Evolutionary conservation across 2,888 invertebrate species (phyloP), one percentile per base, ranked within the genome.

Genomic region (Flexamia atlantica): DNA sequence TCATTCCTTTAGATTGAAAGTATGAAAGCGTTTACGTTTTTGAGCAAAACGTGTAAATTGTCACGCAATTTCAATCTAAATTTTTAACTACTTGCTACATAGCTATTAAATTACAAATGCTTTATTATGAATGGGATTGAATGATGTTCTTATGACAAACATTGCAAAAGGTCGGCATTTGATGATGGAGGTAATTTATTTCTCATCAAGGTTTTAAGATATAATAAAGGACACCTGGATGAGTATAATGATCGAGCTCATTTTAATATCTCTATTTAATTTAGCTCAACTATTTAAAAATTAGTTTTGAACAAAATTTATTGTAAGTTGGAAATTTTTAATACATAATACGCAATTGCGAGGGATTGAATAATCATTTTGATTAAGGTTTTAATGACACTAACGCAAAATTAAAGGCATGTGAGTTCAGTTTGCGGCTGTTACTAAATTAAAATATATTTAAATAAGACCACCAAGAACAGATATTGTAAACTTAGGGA

Each of bases 151-250:
- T 5, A 40, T 40, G 40, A 12, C 40, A 12, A 40, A 40, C 5
- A 40, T 40, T 9, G 40, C 46, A 14, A 46, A 46, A 14, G 40
- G 12, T 12, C 46, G 12, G 12, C 36, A 4, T 36, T 36, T 36
- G 36, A n/a, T 9, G 3, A 46, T 12, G 12, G 14, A 46, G 23
- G 10, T 53, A 53, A 53, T 53, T 53, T 23, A 53, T 7, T 53
- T 20, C 23, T 23, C 53, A 53, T 53, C 10, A 53, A 53, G 53
- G 20, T 23, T 23, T 53, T 23, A 20, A 53, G 20, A 53, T 23
- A 53, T 30, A 28, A 3, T 64, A 17, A 64, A 64, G 30, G 64
- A 30, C 64, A 64, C 64, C 64, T 64, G 64, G 3, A 14, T 17
- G 30, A 3, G 0, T 64, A 17, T 64, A 17, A 64, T 64, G 64